Conservation (phyloP, 1,140 invertebrate species). For the Platorchestia sp. region DNA sequence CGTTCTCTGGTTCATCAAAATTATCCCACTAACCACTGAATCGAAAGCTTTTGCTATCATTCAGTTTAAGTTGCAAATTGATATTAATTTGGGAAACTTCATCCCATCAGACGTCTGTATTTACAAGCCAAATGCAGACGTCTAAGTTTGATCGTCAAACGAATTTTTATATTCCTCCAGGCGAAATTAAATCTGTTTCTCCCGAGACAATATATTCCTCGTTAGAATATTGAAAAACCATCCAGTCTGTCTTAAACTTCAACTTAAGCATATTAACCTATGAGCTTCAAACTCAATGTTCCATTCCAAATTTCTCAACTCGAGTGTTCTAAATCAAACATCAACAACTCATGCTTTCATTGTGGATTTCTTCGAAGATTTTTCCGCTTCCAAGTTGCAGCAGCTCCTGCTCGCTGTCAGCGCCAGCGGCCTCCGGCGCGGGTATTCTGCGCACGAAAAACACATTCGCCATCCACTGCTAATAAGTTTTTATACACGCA, state of each 20-base stretch:
- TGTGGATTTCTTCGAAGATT: not conserved
- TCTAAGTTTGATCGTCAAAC: no score
- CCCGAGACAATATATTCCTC: not conserved
- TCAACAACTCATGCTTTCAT: not conserved
- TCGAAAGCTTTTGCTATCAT: no score
- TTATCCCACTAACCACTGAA: no score
- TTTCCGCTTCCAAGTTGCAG: not conserved
- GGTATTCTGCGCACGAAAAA: not conserved
- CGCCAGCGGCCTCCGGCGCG: not conserved
- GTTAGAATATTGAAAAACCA: not conserved
- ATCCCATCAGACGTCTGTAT: no score
- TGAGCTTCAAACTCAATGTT: not conserved
- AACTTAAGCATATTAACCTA: not conserved
- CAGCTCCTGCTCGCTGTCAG: not conserved
- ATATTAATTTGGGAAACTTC: no score
- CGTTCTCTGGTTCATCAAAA: no score
- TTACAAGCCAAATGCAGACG: no score
- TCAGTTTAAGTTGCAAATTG: no score
- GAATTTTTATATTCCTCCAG: no score
- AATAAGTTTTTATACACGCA: not conserved
- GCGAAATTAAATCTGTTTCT: no score
- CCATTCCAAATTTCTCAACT: not conserved
- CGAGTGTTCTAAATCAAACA: not conserved
- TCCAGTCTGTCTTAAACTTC: not conserved
- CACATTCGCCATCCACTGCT: not conserved